Evolutionary conservation across 2,113 vertebrate genomes (phyloP), one percentile per base, ranked within the genome.

Genomic region (Silurus glanis): DNA sequence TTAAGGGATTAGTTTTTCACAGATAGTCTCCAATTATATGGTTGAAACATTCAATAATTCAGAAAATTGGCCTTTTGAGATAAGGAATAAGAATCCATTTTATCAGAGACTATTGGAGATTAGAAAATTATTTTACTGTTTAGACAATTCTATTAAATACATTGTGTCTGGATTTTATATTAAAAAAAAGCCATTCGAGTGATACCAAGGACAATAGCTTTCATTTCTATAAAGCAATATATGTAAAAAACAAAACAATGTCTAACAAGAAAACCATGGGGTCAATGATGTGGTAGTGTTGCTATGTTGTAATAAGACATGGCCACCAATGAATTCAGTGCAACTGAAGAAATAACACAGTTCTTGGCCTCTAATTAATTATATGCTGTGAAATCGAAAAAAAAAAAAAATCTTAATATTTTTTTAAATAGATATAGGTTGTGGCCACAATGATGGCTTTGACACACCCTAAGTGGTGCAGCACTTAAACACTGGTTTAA

Each of bases 61-160:
- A 75, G 21, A 51, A 62, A 19, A 84, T 19, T 19, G n/a, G 5
- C 13, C 45, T 75, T 37, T 78, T 53, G n/a, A 47, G 16, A 9
- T 53, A 78, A 85, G 64, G 58, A 66, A 79, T 37, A 76, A 45
- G 9, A 55, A 75, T 75, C 56, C 23, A 75, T 66, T 85, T 37
- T 5, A 66, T 55, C 58, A 78, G 59, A 53, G 37, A 85, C 37
- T 79, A 64, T 75, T 25, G 49, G 56, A 47, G 21, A 71, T 58
- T 72, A 56, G 1, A 23, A 45, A 58, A 59, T 16, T 25, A 55
- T 9, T 67, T 72, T 45, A 58, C 66, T 84, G 28, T 84, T 84
- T 61, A 59, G 10, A 61, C 17, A 45, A 1, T 71, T 84, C 55
- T 49, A 74, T 74, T 61, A 84, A 55, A 61, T 21, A 49, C 53